phyloP scores from a whole-genome alignment of 2,888 invertebrate genomes.

The Thymelicus lineola region DNA sequence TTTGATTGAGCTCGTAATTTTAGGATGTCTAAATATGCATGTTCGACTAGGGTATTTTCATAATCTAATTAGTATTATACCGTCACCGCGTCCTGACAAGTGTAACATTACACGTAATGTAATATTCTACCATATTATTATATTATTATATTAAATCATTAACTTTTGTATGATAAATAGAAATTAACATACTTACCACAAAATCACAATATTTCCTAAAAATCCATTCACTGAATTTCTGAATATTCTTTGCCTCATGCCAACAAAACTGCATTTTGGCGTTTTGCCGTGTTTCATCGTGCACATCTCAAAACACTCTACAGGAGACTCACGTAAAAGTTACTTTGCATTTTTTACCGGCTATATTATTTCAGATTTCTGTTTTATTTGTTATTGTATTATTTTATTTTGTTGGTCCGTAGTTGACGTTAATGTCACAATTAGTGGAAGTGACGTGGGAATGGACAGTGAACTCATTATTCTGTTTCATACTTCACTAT shows the following conservation, averaged over 20 bases:
- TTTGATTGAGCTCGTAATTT: too few relatives aligned
- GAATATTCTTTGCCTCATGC: slow-evolving; percentile 58
- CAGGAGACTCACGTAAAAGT: slow-evolving; percentile 56
- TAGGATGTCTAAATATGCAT: too few relatives aligned
- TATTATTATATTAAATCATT: too few relatives aligned
- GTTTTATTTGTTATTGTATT: background rate
- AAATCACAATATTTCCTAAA: background rate
- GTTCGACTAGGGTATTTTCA: too few relatives aligned
- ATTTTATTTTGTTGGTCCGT: background rate
- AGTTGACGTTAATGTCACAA: slow-evolving; percentile 13
- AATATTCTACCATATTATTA: too few relatives aligned
- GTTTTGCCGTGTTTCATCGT: slow-evolving; percentile 63
- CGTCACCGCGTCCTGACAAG: too few relatives aligned
- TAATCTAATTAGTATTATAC: too few relatives aligned
- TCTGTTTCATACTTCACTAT: too few relatives aligned
- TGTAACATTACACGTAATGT: too few relatives aligned
- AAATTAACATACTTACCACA: background rate
- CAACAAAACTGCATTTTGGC: slow-evolving; percentile 68
- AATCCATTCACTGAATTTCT: background rate
- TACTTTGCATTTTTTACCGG: slow-evolving; percentile 52
- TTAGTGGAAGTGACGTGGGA: slow-evolving; percentile 16
- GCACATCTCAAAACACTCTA: slow-evolving; percentile 54
- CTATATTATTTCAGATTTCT: slow-evolving; percentile 41
- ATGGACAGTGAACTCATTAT: background rate
- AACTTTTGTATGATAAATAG: background rate